Evolutionary conservation across 2,113 vertebrate genomes (phyloP).

Genomic region (Strix uralensis): DNA sequence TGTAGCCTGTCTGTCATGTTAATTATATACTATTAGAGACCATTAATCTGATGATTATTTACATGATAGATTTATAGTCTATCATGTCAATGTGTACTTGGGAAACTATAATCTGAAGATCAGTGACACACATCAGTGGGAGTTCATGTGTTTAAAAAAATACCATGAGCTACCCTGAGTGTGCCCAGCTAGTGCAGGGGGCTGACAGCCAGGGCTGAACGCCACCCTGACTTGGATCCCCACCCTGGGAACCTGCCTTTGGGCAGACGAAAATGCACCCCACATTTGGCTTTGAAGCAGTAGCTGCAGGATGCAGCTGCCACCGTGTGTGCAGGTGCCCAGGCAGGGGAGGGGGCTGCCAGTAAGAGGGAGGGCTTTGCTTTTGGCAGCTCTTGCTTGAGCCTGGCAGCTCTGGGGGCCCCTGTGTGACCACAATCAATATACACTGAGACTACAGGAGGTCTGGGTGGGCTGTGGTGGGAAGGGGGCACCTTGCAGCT

Average conservation of each 20-base stretch:
- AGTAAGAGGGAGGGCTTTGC: neutral
- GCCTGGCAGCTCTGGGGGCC: neutral
- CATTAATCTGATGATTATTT: conserved; percentile 70
- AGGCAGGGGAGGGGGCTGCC: neutral
- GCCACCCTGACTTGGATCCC: neutral
- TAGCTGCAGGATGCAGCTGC: neutral
- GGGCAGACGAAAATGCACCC: neutral
- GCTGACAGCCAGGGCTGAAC: neutral
- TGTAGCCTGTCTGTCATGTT: conserved; percentile 61
- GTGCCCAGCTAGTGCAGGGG: neutral
- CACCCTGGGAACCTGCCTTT: neutral
- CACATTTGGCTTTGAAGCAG: neutral
- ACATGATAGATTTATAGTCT: conserved; percentile 33
- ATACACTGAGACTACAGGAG: fast-evolving
- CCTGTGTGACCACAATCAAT: fast-evolving
- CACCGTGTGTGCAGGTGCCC: fast-evolving
- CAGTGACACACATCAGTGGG: neutral
- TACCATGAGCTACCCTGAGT: fast-evolving
- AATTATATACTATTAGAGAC: conserved; percentile 67
- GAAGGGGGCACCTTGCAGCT: neutral
- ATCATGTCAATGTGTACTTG: conserved; percentile 22
- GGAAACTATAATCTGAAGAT: conserved; percentile 16
- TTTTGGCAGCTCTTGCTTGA: neutral
- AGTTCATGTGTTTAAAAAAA: neutral
- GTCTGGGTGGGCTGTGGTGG: neutral